Conservation (phyloP, 2,113 vertebrate genomes). For the Struthio camelus region DNA sequence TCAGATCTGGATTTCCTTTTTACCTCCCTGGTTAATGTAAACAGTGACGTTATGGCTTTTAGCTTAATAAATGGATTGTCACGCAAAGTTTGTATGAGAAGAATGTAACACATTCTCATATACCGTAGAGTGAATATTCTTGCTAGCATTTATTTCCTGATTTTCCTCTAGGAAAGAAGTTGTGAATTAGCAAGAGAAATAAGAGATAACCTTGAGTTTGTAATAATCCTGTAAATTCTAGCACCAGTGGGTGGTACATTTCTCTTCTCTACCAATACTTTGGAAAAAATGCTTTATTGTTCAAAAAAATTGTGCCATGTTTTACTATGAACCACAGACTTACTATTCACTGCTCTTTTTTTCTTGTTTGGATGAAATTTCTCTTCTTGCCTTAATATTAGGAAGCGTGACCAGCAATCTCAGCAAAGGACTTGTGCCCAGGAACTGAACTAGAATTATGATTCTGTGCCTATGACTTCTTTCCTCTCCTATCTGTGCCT, state of each 20-base stretch:
- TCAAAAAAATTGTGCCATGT: neutral
- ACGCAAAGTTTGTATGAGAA: neutral
- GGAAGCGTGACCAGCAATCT: neutral
- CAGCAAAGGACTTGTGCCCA: neutral
- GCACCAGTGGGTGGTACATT: neutral
- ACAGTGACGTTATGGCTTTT: neutral
- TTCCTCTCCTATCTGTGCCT: conserved; percentile 1
- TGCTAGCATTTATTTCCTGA: neutral
- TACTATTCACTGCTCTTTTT: neutral
- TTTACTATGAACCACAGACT: neutral
- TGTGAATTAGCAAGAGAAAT: neutral
- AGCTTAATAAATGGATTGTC: neutral
- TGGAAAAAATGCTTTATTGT: neutral
- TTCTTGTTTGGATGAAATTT: neutral
- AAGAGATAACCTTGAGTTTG: neutral
- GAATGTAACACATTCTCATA: neutral
- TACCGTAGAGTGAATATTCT: neutral
- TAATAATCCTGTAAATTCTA: neutral
- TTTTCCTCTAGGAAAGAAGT: neutral
- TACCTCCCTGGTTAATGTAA: neutral
- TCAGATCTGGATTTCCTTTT: neutral
- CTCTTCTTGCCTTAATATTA: neutral
- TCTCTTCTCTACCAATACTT: neutral
- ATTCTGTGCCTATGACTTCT: neutral
- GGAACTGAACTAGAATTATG: conserved; percentile 11